Base-by-base conservation (phyloP, 2,113 vertebrate species). In the Ursus arctos region DNA sequence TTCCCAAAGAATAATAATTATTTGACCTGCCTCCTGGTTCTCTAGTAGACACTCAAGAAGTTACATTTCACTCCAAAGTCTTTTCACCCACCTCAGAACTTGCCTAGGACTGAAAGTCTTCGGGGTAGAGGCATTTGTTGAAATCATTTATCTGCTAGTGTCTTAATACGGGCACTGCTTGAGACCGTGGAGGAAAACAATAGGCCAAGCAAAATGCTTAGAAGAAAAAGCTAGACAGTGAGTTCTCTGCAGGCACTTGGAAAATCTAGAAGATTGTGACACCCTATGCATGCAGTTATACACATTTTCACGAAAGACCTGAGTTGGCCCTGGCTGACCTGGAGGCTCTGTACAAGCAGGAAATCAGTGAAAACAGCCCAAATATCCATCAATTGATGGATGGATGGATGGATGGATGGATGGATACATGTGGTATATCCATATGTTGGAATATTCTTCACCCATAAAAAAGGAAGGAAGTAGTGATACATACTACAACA, bases 381-480 rank as follows among this genome's bases (percentile, higher is more conserved):
- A 87, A 72, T 71, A 82, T 7, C 4, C 43, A 77, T 26, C 67
- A 72, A 36, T 4, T 69, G 67, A 51, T 55, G n/a, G 80, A 28
- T 59, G 4, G 5, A 67, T 5, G 43, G 67, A 51, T 55, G 4
- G 67, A 51, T 55, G n/a, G 80, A 28, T 59, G 4, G 5, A 67
- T 10, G 47, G 83, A 67, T 5, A 83, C n/a, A 53, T 33, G 33
- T 13, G 33, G 7, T 33, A 59, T 79, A 81, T n/a, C 14, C 55
- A 59, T 28, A 74, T 3, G 49, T 63, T 55, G 13, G 19, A 84
- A n/a, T 91, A 53, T 33, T 83, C 8, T 72, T 67, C 43, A 88
- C 61, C 43, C 55, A 85, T 63, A 61, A 76, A 76, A 76, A 93
- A 93, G n/a, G 33, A 84, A 76, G 80, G 31, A 95, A 95, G 14